Base-by-base conservation (phyloP, 2,888 invertebrate genomes). In the Sesamia inferens region DNA sequence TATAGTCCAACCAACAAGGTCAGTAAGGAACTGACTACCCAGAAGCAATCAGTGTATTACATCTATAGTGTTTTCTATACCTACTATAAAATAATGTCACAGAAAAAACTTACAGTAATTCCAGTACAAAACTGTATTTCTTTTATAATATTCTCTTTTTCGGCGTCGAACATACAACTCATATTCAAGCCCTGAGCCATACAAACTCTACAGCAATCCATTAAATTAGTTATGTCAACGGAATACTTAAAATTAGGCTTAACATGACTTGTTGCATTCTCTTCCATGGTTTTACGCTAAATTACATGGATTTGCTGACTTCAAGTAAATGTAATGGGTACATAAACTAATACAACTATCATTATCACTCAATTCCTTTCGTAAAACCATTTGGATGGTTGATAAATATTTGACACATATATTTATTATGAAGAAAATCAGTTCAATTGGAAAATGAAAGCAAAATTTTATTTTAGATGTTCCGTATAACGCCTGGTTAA, bases 71-170 rank as follows among this genome's bases (percentile, higher is more conserved):
- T 31, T 54, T 14, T 54, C 3, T 14, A 31, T 31, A 39, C 39
- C 39, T 39, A 39, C 5, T 39, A 4, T 39, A 58, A n/a, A 22
- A 58, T 16, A n/a, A 65, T 55, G n/a, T 14, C 2, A 31, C 4
- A 22, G 0, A 68, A 76, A 22, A 14, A 16, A 79, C 87, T 90
- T 88, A 94, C 94, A 77, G 78, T 75, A 57, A 94, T 59, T 65
- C 93, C 94, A 31, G 94, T 92, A 68, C 94, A 93, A 78, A 86
- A 93, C 19, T 87, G 67, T 42, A 94, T 88, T 79, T 89, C 88
- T 42, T 90, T 85, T 51, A 88, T 62, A 68, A 90, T 86, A 73
- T 84, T 86, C 11, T 74, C 74, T 31, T 74, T 81, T 31, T 79
- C 78, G 0, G 71, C 16, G 10, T 88, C 86, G 78, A 93, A 93